phyloP scores from a whole-genome alignment of 2,113 vertebrate species.

The Castor canadensis region DNA sequence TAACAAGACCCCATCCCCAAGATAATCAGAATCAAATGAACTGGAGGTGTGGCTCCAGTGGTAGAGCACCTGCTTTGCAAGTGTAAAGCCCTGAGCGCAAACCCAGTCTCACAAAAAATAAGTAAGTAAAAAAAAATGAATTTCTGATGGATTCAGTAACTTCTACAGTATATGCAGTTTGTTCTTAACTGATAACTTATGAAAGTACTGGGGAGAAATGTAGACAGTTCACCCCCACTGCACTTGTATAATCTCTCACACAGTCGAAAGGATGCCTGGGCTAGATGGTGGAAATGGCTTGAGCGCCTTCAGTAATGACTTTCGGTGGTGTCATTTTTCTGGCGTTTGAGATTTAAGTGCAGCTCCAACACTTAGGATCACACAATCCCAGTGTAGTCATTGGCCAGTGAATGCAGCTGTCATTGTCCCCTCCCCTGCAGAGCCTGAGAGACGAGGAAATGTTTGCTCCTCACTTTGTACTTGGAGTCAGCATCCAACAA shows the following conservation, averaged over 20 bases:
- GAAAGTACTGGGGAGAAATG: not conserved
- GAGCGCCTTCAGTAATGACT: not conserved
- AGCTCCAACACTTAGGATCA: not conserved
- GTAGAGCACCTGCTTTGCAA: too few relatives aligned
- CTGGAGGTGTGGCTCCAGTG: too few relatives aligned
- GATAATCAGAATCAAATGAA: too few relatives aligned
- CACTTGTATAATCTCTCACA: not conserved
- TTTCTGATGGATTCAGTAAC: not conserved
- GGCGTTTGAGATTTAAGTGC: not conserved
- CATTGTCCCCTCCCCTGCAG: not conserved
- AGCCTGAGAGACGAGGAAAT: not conserved
- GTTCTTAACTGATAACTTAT: not conserved
- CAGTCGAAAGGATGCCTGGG: not conserved
- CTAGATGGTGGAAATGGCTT: not conserved
- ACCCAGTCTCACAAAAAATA: too few relatives aligned
- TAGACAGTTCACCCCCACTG: not conserved
- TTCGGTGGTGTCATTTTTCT: not conserved
- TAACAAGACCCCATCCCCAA: too few relatives aligned
- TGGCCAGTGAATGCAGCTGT: not conserved
- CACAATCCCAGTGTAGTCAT: rapidly evolving
- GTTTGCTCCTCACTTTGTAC: not conserved
- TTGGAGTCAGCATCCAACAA: not conserved
- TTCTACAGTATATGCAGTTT: not conserved
- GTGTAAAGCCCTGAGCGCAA: too few relatives aligned
- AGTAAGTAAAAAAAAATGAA: too few relatives aligned